Base-by-base conservation (phyloP, 92 coral and sea anemone species). In the Pocillopora meandrina region DNA sequence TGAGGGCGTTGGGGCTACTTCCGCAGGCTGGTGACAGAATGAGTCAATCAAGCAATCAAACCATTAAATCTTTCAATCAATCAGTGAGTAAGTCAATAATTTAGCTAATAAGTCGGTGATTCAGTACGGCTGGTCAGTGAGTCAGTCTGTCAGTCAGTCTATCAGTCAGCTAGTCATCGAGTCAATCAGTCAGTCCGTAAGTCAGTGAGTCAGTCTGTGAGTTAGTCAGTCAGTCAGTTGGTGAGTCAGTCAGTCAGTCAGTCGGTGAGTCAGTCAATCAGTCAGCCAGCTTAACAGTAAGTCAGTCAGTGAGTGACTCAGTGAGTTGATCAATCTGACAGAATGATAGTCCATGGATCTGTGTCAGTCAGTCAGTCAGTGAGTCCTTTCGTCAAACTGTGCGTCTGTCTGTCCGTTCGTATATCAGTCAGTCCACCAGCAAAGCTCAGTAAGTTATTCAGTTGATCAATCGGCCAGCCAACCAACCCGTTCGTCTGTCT, bases 1-100 rank as follows among this genome's bases (percentile, higher is more conserved):
- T 2, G 72, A 74, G 16, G 86, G 42, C 47, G 72, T 52, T 11
- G 47, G 20, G 49, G 73, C 79, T 35, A 62, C 68, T 63, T 65
- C 63, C 58, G 49, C 34, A 76, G 69, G 55, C 89, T 70, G 15
- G 67, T 3, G 20, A 35, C 59, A 15, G 21, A 70, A 12, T 12
- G 1, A 67, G 33, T 33, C 23, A 77, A 31, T 19, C 68, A 35
- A 42, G 13, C 26, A 47, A 78, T 52, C 16, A 62, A 57, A 16
- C 18, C 31, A 23, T 3, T 10, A 6, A 72, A 52, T 72, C 61
- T 36, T 12, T 36, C 76, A 72, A 56, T 42, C n/a, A 36, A 16
- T 18, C 3, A 10, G 31, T 16, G 2, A 72, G 47, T 42, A 6
- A 36, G 23, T 16, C 76, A 42, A 42, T 8, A 56, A 36, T 35